Percentiles rank a stretch among this genome's conserved stretches.
Evolutionary conservation across 2,113 vertebrate genomes (phyloP).

Genomic region (Echinops telfairi): DNA sequence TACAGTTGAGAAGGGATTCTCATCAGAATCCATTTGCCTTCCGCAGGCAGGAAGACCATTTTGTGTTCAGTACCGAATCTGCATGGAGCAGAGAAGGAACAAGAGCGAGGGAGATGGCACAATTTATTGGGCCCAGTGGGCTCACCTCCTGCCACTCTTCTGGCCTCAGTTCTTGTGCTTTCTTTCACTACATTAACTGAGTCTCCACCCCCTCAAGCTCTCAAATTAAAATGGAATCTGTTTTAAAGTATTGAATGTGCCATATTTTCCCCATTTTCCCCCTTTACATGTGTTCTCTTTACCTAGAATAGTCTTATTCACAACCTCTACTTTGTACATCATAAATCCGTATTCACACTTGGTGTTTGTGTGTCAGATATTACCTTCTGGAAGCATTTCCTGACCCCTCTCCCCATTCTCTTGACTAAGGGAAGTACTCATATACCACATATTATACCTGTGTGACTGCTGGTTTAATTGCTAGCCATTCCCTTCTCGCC

Average conservation of each 20-base stretch:
- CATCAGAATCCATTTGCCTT: background rate
- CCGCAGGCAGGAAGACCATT: background rate
- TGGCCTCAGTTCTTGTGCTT: background rate
- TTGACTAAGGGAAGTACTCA: too few relatives aligned
- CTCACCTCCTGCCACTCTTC: background rate
- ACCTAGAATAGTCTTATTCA: background rate
- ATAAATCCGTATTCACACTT: background rate
- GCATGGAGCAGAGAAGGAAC: background rate
- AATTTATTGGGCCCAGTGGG: background rate
- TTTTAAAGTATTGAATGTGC: background rate
- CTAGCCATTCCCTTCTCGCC: background rate
- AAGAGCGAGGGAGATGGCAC: background rate
- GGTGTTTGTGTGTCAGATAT: background rate
- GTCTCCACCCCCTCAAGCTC: background rate
- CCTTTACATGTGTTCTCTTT: background rate
- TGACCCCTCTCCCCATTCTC: too few relatives aligned
- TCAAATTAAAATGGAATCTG: background rate
- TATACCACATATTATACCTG: too few relatives aligned
- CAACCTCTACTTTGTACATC: background rate
- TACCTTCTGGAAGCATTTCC: background rate
- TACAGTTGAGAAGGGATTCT: background rate
- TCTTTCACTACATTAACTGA: background rate
- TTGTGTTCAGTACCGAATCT: background rate
- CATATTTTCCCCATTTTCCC: background rate
- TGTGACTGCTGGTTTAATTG: background rate